These are phyloP conservation scores for Siniperca chuatsi DNA, from an alignment of 2,113 vertebrate species.

Conservation along the genomic window DNA sequence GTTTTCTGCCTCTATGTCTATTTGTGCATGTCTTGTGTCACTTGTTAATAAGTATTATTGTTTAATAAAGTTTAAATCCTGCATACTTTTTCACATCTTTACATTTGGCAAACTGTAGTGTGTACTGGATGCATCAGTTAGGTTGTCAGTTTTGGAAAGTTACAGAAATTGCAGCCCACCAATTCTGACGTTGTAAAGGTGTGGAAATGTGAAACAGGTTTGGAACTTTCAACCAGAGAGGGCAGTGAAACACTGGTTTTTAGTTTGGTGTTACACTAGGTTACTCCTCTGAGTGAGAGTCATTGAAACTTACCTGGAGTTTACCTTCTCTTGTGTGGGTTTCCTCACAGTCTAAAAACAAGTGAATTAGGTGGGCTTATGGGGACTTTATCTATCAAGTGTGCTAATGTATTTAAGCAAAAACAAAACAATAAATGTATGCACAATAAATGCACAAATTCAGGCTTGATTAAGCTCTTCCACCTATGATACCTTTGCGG, in stretches of 20 bases:
- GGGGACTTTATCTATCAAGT: not conserved
- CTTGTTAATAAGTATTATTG: no score
- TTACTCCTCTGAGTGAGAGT: not conserved
- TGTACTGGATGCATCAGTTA: not conserved
- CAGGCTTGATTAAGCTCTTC: not conserved
- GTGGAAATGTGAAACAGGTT: conserved; percentile 1
- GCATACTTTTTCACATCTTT: not conserved
- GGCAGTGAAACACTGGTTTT: conserved; percentile 1
- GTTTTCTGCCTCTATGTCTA: not conserved
- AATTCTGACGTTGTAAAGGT: not conserved
- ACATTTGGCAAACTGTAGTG: not conserved
- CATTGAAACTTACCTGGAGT: not conserved
- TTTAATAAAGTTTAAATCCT: not conserved
- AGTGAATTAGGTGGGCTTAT: not conserved
- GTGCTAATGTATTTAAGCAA: not conserved
- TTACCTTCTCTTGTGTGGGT: conserved; percentile 8
- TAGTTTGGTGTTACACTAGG: not conserved
- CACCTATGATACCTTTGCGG: not conserved
- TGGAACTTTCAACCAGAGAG: conserved; percentile 16
- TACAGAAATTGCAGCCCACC: not conserved
- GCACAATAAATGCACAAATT: not conserved
- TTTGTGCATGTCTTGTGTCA: not conserved
- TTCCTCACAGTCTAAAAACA: conserved; percentile 25
- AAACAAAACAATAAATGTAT: not conserved
- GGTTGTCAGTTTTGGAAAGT: not conserved